phyloP scores from a whole-genome alignment of 2,113 vertebrate species.

The Ciconia boyciana region DNA sequence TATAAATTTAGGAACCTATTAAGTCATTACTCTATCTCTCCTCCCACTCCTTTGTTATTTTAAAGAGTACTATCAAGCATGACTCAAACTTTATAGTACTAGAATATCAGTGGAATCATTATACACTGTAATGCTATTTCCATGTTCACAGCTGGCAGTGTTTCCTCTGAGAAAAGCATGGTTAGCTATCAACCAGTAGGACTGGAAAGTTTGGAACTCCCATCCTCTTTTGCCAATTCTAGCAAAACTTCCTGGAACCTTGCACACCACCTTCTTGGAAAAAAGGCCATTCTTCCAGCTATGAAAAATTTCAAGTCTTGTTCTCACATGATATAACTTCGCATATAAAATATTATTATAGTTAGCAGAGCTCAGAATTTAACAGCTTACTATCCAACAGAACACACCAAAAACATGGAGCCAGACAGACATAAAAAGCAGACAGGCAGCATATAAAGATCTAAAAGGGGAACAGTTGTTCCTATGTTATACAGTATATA shows the following conservation, averaged over 20 bases:
- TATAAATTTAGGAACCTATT: background rate
- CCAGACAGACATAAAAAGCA: background rate
- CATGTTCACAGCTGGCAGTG: background rate
- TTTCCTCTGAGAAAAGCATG: background rate
- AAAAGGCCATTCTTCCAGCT: background rate
- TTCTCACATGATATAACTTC: background rate
- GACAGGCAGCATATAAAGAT: background rate
- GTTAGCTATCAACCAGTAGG: background rate
- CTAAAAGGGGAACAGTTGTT: background rate
- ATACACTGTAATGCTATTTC: background rate
- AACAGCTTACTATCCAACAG: background rate
- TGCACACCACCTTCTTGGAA: background rate
- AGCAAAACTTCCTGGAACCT: background rate
- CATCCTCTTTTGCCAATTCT: background rate
- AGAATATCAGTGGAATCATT: background rate
- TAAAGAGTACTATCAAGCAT: background rate
- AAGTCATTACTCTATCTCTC: background rate
- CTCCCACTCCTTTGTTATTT: background rate
- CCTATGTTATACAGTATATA: background rate
- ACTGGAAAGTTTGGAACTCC: background rate
- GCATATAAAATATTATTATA: background rate
- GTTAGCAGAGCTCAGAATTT: background rate
- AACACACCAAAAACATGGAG: background rate
- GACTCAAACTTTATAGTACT: background rate
- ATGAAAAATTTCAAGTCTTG: background rate